A percentile compares a stretch with the other conserved stretches of the same genome.
These are phyloP conservation scores for Astatoreochromis straeleni DNA, from an alignment of 2,113 vertebrate genomes.

Conservation along the genomic window DNA sequence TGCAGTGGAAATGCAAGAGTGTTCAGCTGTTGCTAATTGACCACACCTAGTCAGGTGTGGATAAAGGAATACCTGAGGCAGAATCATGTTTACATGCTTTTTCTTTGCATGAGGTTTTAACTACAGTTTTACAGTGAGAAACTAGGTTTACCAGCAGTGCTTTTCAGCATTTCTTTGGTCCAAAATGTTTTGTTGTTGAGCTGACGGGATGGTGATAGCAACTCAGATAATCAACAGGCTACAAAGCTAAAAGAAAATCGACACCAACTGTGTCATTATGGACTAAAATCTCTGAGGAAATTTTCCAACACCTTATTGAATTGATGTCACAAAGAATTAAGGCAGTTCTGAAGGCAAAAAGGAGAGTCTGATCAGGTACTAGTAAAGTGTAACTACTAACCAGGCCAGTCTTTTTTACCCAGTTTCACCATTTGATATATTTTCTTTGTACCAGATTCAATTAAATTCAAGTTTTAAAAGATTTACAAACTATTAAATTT, in stretches of 20 bases:
- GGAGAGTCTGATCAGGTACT: background rate
- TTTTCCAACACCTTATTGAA: background rate
- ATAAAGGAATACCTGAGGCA: background rate
- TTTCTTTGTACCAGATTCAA: background rate
- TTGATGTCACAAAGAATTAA: background rate
- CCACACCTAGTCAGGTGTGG: background rate
- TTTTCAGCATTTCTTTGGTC: background rate
- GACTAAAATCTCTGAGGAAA: background rate
- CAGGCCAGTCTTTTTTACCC: background rate
- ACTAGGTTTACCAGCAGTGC: background rate
- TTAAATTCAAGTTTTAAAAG: background rate
- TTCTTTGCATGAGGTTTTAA: background rate
- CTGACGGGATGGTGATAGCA: background rate
- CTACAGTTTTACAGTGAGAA: background rate
- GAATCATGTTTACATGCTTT: background rate
- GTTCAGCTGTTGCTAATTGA: background rate
- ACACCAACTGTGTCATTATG: background rate
- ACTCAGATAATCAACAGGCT: background rate
- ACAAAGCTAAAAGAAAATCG: background rate
- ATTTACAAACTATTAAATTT: background rate
- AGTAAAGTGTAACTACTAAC: background rate
- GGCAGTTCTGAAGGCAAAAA: background rate
- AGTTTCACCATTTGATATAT: background rate
- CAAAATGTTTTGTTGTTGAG: background rate
- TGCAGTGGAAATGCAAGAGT: background rate